Evolutionary conservation across 1,140 invertebrate species (phyloP).

Genomic region (Listronotus oregonensis): DNA sequence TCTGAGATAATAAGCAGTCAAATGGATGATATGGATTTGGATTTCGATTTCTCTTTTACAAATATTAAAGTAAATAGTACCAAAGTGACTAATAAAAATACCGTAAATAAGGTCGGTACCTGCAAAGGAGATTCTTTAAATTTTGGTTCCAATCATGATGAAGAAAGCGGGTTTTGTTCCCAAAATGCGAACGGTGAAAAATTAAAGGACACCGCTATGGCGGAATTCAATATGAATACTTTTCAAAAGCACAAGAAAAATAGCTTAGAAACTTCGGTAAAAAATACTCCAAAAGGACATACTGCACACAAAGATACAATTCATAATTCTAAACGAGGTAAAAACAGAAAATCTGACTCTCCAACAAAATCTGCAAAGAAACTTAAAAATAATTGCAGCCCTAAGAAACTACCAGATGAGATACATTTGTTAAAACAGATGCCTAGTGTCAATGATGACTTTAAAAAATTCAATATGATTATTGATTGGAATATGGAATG

Average conservation of each 20-base stretch:
- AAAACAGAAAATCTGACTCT: neutral
- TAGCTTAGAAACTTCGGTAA: no score
- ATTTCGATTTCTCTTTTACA: slow-evolving; percentile 4
- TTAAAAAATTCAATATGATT: slow-evolving; percentile 25
- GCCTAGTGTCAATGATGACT: slow-evolving; percentile 44
- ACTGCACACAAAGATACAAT: no score
- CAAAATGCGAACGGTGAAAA: no score
- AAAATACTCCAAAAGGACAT: no score
- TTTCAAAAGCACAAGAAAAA: no score
- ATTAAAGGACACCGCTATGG: no score
- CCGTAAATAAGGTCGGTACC: no score
- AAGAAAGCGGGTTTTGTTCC: no score
- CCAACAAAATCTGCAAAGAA: neutral
- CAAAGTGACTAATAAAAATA: neutral
- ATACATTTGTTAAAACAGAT: slow-evolving; percentile 27
- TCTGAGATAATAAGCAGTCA: slow-evolving; percentile 8
- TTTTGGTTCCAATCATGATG: no score
- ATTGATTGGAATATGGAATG: slow-evolving; percentile 17
- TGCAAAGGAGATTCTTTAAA: no score
- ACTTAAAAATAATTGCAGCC: slow-evolving; percentile 15
- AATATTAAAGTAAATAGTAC: slow-evolving; percentile 1
- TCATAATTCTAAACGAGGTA: neutral
- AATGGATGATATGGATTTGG: neutral
- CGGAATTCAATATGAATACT: no score
- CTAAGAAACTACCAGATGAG: neutral